phyloP scores from a whole-genome alignment of 2,113 vertebrate species.

The Merops nubicus region DNA sequence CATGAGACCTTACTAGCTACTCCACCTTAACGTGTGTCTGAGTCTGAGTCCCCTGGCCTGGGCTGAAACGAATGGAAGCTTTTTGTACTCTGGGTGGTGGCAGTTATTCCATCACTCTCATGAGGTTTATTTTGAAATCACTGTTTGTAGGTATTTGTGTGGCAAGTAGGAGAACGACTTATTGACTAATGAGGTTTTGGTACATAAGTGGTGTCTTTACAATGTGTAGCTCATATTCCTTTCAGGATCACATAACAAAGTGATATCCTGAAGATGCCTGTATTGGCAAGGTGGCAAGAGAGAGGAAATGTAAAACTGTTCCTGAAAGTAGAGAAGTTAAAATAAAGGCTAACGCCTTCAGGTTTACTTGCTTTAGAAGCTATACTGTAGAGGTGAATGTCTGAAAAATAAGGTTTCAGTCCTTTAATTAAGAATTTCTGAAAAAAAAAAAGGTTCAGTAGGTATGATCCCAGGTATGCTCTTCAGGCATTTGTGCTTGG shows the following conservation, averaged over 20 bases:
- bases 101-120: not conserved
- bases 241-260: not conserved
- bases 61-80: not conserved
- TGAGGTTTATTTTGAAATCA: not conserved
- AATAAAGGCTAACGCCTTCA: not conserved
- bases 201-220: not conserved
- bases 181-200: not conserved
- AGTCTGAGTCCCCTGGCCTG: not conserved
- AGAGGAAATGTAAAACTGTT: not conserved
- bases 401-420: not conserved
- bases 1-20: not conserved
- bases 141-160: not conserved
- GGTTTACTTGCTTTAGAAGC: not conserved
- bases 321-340: not conserved
- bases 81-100: not conserved
- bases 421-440: not conserved
- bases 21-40: not conserved
- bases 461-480: not conserved
- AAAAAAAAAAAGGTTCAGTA: not conserved
- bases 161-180: not conserved
- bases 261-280: not conserved
- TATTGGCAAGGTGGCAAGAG: not conserved
- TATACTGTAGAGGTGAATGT: not conserved
- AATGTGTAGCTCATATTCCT: not conserved
- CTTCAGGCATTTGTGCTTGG: not conserved